Base-by-base conservation (phyloP, 2,797 vertebrate genomes). In the Sternotherus odoratus region DNA sequence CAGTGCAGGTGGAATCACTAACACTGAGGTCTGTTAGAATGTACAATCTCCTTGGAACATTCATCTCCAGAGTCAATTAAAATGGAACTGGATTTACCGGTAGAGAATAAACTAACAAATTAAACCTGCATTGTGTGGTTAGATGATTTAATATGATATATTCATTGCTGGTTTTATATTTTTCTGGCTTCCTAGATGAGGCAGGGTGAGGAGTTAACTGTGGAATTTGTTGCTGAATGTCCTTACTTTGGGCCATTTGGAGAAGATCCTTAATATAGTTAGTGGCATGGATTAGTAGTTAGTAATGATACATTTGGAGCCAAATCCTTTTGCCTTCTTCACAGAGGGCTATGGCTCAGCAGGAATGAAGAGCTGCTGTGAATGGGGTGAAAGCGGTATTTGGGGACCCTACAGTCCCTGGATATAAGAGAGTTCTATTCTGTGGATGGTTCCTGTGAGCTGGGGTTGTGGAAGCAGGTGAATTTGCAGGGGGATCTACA, bases 401-500 rank as follows among this genome's bases (percentile, higher is more conserved):
- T 54, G 50, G 50, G 48, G 26, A 2, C 48, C 30, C 46, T 28
- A 5, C 5, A 39, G 3, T n/a, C 3, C 16, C 54, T 83, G 51
- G 8, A 24, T 2, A 0, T 8, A 5, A 51, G 33, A 39, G 56
- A 91, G 7, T 16, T 91, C 60, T 89, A 48, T 30, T 56, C 17
- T 6, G 2, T 30, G n/a, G 8, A 53, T 11, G 13, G 51, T 75
- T 63, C 84, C 5, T 53, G 30, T 51, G 33, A n/a, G 11, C 30
- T n/a, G 21, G 10, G 53, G 23, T 5, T 77, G 80, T n/a, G 10
- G 77, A 26, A 33, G 15, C 4, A 60, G 54, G 24, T 10, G 57
- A 26, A 12, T 2, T 0, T 16, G 3, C 2, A 28, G 21, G 2
- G 53, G 43, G 33, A 36, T 85, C n/a, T 19, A 0, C 1, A 5